Conservation (phyloP, 2,797 vertebrate genomes). For the Coilia nasus region DNA sequence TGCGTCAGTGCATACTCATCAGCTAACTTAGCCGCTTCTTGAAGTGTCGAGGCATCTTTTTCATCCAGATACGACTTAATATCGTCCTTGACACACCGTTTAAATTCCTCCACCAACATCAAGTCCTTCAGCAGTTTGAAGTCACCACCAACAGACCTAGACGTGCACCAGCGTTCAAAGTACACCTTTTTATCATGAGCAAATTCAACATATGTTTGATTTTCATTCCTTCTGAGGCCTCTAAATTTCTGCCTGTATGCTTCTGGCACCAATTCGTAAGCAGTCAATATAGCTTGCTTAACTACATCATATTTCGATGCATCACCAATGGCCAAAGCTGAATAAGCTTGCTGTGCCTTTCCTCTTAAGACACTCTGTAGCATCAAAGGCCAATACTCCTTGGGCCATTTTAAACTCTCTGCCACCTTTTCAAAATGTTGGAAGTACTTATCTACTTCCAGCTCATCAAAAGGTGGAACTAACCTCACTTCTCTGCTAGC, state of each 20-base stretch:
- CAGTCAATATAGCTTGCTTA: neutral
- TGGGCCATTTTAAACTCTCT: no score
- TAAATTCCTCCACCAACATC: conserved; percentile 26
- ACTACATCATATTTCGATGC: neutral
- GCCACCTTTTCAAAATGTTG: no score
- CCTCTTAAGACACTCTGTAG: no score
- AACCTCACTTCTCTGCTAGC: neutral
- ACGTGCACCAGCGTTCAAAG: conserved; percentile 25
- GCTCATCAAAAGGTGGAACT: neutral
- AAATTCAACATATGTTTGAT: neutral
- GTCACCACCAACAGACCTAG: neutral
- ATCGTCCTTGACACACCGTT: neutral
- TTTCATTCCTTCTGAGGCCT: neutral
- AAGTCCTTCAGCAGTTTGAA: neutral
- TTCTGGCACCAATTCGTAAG: neutral
- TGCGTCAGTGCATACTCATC: conserved; percentile 19
- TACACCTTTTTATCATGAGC: neutral
- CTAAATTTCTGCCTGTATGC: neutral
- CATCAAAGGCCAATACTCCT: no score
- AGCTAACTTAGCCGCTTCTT: conserved; percentile 1
- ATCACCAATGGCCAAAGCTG: neutral
- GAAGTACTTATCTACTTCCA: neutral
- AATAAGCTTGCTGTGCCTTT: no score
- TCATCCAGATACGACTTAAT: conserved; percentile 27
- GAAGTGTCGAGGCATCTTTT: neutral